These are phyloP conservation scores for Crocidura indochinensis DNA, from an alignment of 2,797 vertebrate genomes.

Conservation along the genomic window DNA sequence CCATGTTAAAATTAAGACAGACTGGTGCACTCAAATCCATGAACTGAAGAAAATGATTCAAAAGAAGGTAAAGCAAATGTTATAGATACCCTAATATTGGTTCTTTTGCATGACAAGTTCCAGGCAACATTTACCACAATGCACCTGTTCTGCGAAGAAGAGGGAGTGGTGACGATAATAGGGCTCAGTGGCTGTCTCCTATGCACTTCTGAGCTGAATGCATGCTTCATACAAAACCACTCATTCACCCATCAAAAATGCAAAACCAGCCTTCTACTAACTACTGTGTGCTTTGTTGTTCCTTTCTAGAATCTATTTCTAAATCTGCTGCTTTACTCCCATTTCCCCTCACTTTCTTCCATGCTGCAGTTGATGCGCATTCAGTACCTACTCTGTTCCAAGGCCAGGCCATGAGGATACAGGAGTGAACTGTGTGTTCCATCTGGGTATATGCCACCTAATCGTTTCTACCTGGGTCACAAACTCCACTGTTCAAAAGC, in stretches of 20 bases:
- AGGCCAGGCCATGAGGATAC: no score
- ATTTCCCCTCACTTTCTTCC: not conserved
- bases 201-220: not conserved
- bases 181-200: not conserved
- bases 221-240: not conserved
- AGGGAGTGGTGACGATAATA: not conserved
- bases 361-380: not conserved
- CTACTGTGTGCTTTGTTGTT: not conserved
- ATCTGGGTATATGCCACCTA: not conserved
- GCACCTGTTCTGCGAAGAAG: not conserved
- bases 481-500: not conserved
- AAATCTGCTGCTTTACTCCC: not conserved
- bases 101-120: not conserved
- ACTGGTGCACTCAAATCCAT: not conserved
- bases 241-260: accelerated
- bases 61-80: not conserved
- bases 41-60: not conserved
- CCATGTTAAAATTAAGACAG: not conserved
- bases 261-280: not conserved
- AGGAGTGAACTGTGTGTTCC: not conserved
- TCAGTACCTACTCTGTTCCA: not conserved
- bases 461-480: not conserved
- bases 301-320: not conserved
- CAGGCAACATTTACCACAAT: not conserved
- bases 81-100: not conserved